phyloP scores from a whole-genome alignment of 2,888 invertebrate species.

The Punctoribates punctum region DNA sequence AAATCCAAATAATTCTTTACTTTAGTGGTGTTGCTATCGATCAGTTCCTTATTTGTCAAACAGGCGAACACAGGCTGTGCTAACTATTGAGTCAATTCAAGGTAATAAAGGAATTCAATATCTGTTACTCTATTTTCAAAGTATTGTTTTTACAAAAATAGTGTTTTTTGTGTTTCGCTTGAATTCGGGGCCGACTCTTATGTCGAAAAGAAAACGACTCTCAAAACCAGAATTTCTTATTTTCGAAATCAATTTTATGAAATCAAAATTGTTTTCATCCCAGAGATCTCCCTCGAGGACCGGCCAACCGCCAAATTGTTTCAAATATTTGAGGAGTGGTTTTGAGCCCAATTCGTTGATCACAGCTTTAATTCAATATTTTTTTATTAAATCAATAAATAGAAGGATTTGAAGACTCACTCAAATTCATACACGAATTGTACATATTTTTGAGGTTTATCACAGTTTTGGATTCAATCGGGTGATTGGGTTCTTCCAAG shows the following conservation, averaged over 20 bases:
- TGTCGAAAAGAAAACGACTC: not conserved
- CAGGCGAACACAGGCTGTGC: not conserved
- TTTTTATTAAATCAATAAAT: not conserved
- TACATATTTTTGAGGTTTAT: slow-evolving; percentile 2
- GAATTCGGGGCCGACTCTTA: slow-evolving; percentile 16
- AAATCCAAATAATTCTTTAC: not conserved
- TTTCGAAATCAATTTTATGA: not conserved
- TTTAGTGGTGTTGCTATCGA: not conserved
- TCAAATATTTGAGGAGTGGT: not conserved
- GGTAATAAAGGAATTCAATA: too few relatives aligned
- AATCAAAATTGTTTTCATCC: slow-evolving; percentile 18
- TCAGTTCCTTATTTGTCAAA: not conserved
- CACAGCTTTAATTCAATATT: not conserved
- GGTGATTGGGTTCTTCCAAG: not conserved
- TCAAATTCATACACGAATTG: slow-evolving; percentile 16
- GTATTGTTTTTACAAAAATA: slow-evolving; percentile 13
- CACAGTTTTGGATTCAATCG: not conserved
- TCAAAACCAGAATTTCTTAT: slow-evolving; percentile 8
- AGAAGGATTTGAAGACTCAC: not conserved
- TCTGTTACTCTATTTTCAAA: not conserved
- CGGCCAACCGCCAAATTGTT: slow-evolving; percentile 13
- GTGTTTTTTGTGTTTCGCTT: not conserved
- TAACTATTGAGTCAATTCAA: not conserved
- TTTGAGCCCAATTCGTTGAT: not conserved
- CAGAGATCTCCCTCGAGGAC: slow-evolving; percentile 4